Percentiles rank a stretch among this genome's conserved stretches.
phyloP scores from a whole-genome alignment of 2,797 vertebrate genomes.

The Thaleichthys pacificus region DNA sequence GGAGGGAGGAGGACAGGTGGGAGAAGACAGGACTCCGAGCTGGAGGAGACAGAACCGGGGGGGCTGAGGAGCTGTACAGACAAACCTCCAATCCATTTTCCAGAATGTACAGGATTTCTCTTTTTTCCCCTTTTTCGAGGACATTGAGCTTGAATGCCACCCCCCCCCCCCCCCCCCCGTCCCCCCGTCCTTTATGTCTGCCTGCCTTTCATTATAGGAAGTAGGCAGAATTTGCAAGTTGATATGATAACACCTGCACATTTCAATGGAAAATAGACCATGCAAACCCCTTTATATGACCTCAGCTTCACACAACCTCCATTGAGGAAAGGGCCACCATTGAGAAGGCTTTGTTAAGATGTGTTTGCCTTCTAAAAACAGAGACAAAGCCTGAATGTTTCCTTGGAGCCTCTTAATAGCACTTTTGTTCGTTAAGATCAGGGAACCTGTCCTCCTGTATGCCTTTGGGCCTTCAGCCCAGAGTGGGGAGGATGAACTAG shows the following conservation, averaged over 20 bases:
- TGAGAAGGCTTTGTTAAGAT: conserved; percentile 51
- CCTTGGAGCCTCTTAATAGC: conserved; percentile 51
- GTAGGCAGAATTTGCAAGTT: neutral
- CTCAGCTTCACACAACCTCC: conserved; percentile 1
- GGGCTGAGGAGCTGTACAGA: neutral
- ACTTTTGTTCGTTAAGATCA: conserved; percentile 53
- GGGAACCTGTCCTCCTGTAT: conserved; percentile 50
- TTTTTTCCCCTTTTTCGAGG: too few species aligned
- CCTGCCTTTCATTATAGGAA: neutral
- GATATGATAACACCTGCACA: neutral
- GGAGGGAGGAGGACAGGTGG: conserved; percentile 90
- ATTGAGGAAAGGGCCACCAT: conserved; percentile 41
- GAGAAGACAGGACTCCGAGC: conserved; percentile 93
- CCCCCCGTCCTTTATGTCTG: neutral
- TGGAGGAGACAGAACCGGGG: conserved; percentile 39
- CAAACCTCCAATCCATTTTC: neutral
- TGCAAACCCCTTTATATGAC: neutral
- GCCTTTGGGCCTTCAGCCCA: conserved; percentile 52
- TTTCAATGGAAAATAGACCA: conserved; percentile 14
- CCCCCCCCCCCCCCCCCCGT: too few species aligned
- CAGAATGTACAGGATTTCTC: neutral
- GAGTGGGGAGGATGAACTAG: conserved; percentile 56
- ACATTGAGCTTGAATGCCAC: neutral
- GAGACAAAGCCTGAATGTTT: conserved; percentile 62
- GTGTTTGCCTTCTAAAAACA: conserved; percentile 56